These are phyloP conservation scores for Porites lobata DNA, from an alignment of 92 coral and sea anemone genomes.

Conservation along the genomic window DNA sequence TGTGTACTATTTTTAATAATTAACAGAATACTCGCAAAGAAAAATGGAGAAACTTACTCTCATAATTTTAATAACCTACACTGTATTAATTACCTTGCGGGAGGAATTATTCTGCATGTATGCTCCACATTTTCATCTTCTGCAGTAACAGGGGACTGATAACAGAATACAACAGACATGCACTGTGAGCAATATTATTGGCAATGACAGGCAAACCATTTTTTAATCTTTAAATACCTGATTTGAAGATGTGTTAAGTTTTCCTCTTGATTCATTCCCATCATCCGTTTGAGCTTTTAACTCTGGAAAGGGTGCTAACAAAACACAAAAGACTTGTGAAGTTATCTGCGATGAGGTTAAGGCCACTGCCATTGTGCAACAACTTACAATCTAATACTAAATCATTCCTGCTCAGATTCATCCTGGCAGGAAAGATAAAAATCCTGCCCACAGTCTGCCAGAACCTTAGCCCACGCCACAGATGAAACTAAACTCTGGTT, in stretches of 20 bases:
- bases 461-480: too few relatives aligned
- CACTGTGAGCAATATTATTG: neutral
- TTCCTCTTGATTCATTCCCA: slow-evolving; percentile 2
- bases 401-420: too few relatives aligned
- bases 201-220: neutral
- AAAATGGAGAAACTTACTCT: neutral
- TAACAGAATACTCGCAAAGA: too few relatives aligned
- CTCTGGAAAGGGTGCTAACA: slow-evolving; percentile 38
- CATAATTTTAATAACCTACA: neutral
- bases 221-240: slow-evolving; percentile 7
- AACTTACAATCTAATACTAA: too few relatives aligned
- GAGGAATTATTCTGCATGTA: slow-evolving; percentile 75
- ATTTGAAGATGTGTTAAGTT: neutral
- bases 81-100: slow-evolving; percentile 66
- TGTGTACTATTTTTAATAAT: too few relatives aligned
- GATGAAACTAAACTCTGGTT: too few relatives aligned
- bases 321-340: neutral
- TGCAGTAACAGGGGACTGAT: slow-evolving; percentile 26
- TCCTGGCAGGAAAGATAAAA: too few relatives aligned
- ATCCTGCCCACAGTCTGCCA: too few relatives aligned
- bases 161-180: neutral
- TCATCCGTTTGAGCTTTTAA: slow-evolving; percentile 17
- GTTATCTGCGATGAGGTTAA: too few relatives aligned
- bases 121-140: slow-evolving; percentile 65
- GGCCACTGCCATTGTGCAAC: too few relatives aligned